Base-by-base conservation (phyloP, 2,888 invertebrate genomes). In the Pemphredon lugubris region DNA sequence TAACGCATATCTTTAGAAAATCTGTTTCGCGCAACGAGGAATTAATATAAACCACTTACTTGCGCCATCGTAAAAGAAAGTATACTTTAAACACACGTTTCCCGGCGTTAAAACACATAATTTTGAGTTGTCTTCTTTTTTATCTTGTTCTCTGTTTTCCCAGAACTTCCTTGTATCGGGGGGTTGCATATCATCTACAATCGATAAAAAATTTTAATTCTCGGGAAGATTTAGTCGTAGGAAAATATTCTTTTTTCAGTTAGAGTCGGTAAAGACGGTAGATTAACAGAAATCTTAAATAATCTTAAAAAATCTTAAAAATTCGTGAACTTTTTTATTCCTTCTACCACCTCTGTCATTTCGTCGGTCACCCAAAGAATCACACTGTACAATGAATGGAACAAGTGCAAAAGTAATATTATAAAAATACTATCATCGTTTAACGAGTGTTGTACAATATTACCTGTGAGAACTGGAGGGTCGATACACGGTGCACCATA, bases 401-500 rank as follows among this genome's bases (percentile, higher is more conserved):
- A 26, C 26, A 34, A 7, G 34, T 34, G 4, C 2, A 34, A 34
- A 34, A 34, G 3, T 40, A 16, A 3, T 16, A 18, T 30, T 11
- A n/a, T 14, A 6, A 1, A 59, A 16, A 50, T 30, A 39, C 11
- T 7, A 18, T 40, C 39, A 32, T 32, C 6, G 14, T 30, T 47
- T 40, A 20, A 26, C 16, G 18, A 50, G 20, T 34, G 32, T 67
- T 20, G 48, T 6, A 18, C 1, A 21, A 34, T 13, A 30, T 40
- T 75, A 83, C 84, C 44, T 67, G 76, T 69, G 3, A 39, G 2
- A 9, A 71, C 30, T 32, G 77, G 16, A 51, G 79, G 82, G 0
- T 64, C 20, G 7, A 82, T 45, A 47, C 83, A 87, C 9, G 85
- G 84, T 34, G 53, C 20, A 26, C 21, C 32, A 11, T 30, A 16